Conservation (phyloP, 2,113 vertebrate species). For the Otocyon megalotis region DNA sequence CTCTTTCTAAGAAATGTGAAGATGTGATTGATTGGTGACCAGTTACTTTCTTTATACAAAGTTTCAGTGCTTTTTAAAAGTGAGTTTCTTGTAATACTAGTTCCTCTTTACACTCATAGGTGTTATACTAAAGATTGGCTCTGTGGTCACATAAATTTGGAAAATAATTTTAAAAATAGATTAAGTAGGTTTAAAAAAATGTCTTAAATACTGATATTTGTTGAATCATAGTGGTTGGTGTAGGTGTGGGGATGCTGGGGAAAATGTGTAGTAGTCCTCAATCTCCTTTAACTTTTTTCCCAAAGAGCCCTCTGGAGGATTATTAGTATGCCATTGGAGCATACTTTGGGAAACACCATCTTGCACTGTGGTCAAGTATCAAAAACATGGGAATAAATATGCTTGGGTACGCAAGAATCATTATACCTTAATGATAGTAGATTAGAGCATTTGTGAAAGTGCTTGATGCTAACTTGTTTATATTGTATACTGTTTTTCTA, state of each 20-base stretch:
- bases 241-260: not conserved
- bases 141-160: not conserved
- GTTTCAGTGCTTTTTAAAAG: constrained; percentile 5
- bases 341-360: not conserved
- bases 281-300: not conserved
- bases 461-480: not conserved
- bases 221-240: not conserved
- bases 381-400: constrained; percentile 1
- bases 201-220: not conserved
- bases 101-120: not conserved
- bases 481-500: not conserved
- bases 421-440: not conserved
- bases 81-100: not conserved
- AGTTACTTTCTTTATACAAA: not conserved
- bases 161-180: constrained; percentile 55
- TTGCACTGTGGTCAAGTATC: not conserved
- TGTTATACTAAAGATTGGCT: not conserved
- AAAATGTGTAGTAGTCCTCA: not conserved
- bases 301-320: not conserved
- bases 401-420: not conserved
- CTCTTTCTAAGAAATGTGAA: not conserved
- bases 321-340: not conserved
- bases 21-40: not conserved
- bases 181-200: not conserved
- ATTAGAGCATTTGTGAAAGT: not conserved